Evolutionary conservation across 2,797 vertebrate species (phyloP).

Genomic region (Muscicapa comitata): DNA sequence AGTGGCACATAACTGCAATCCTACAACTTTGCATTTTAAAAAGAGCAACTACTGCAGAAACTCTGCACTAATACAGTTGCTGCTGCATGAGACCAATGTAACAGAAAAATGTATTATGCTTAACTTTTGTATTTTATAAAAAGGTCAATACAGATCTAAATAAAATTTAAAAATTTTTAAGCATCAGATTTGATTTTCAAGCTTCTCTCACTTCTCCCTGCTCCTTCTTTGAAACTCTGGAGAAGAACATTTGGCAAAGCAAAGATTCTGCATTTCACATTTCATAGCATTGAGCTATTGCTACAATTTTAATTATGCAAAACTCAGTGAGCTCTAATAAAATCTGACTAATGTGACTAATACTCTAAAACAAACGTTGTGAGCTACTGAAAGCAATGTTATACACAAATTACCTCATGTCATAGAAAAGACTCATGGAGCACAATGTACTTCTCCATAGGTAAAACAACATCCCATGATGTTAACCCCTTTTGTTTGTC

Average conservation of each 20-base stretch:
- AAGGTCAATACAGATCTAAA: not conserved
- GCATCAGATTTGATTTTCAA: not conserved
- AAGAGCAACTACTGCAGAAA: not conserved
- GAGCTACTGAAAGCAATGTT: conserved; percentile 32
- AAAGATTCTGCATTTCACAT: conserved; percentile 5
- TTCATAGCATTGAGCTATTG: conserved; percentile 20
- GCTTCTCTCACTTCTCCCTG: not conserved
- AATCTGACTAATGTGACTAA: conserved; percentile 44
- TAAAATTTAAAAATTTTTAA: not conserved
- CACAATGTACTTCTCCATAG: not conserved
- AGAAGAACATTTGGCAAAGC: not conserved
- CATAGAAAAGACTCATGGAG: not conserved
- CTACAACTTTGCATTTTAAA: not conserved
- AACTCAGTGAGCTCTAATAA: conserved; percentile 55
- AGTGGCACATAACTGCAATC: not conserved
- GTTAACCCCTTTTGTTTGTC: not conserved
- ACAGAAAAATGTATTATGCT: not conserved
- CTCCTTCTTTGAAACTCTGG: not conserved
- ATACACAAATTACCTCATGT: conserved; percentile 17
- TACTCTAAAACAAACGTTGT: conserved; percentile 38
- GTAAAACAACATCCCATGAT: not conserved
- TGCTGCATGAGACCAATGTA: not conserved
- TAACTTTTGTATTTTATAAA: not conserved
- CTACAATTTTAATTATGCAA: conserved; percentile 61
- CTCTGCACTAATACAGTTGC: not conserved